Conservation (phyloP, 2,113 vertebrate genomes). For the Tychaedon coryphoeus region DNA sequence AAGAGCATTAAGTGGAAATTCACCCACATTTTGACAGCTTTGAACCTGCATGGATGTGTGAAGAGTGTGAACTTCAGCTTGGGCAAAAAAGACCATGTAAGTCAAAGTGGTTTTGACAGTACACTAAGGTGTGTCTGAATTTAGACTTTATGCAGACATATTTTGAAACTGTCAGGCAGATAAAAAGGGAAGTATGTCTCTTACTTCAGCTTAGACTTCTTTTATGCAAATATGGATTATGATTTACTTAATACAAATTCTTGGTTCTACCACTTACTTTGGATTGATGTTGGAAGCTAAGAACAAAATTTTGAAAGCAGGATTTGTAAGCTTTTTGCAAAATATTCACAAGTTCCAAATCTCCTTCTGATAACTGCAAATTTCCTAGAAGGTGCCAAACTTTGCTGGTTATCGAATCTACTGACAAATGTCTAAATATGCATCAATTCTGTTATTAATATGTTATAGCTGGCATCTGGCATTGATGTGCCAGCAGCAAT, state of each 20-base stretch:
- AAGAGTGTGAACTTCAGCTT: background rate
- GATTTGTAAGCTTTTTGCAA: background rate
- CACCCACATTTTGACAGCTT: background rate
- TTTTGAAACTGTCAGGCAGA: background rate
- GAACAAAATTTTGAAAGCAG: background rate
- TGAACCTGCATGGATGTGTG: background rate
- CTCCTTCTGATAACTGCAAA: background rate
- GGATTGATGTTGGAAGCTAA: background rate
- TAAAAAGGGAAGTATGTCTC: background rate
- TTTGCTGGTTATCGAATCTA: slow-evolving; percentile 32
- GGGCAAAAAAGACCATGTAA: background rate
- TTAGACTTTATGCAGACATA: background rate
- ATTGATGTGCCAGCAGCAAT: slow-evolving; percentile 18
- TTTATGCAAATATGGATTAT: background rate
- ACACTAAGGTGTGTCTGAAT: background rate
- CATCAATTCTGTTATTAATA: slow-evolving; percentile 51
- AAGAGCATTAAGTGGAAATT: background rate
- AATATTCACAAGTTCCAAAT: background rate
- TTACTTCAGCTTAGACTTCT: background rate
- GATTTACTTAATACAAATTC: background rate
- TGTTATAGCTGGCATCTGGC: slow-evolving; percentile 20
- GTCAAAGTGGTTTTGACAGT: background rate
- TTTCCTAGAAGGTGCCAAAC: slow-evolving; percentile 40
- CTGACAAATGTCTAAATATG: slow-evolving; percentile 55
- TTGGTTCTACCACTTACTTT: background rate